Evolutionary conservation across 2,113 vertebrate genomes (phyloP), one percentile per base, ranked within the genome.

Genomic region (Hippopotamus amphibius): DNA sequence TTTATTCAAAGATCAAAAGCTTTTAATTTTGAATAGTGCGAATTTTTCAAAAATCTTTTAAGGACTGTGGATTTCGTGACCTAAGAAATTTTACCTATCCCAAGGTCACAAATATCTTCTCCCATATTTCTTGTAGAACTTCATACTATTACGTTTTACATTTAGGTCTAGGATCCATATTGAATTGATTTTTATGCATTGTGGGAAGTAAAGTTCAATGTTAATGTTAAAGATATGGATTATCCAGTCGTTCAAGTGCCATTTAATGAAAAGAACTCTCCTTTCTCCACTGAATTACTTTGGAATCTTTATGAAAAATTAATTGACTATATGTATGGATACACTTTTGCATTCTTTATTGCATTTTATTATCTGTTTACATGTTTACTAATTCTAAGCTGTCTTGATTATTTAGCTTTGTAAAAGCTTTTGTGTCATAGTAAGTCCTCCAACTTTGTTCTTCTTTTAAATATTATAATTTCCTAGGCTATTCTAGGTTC

Each of bases 21-120:
- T 84, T 88, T 95, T 66, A 41, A 88, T 91, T 90, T 93, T 91
- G 55, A 91, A 41, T 26, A 91, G 14, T 21, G 50, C 17, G 3
- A 69, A 37, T 17, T 71, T 82, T 59, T 46, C 41, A 69, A 79
- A 82, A 48, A 6, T 15, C 48, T 33, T 68, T 76, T 41, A 24
- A 13, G 17, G 24, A 74, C 66, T 65, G 30, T 88, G 10, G 17
- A 30, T 53, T 91, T 96, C 46, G 5, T 66, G 43, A 85, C 33
- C 22, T 81, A 86, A 74, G 24, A 93, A 33, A 74, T 19, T 86
- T 96, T 30, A 13, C 63, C 7, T n/a, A 74, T 55, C 8, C 24
- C 12, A 41, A 57, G 37, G 55, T 79, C 46, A 79, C 72, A 88
- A 37, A 77, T 19, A 69, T 61, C 48, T 71, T 90, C 30, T 66